Evolutionary conservation across 2,888 invertebrate genomes (phyloP).

Genomic region (Apodemia zela): DNA sequence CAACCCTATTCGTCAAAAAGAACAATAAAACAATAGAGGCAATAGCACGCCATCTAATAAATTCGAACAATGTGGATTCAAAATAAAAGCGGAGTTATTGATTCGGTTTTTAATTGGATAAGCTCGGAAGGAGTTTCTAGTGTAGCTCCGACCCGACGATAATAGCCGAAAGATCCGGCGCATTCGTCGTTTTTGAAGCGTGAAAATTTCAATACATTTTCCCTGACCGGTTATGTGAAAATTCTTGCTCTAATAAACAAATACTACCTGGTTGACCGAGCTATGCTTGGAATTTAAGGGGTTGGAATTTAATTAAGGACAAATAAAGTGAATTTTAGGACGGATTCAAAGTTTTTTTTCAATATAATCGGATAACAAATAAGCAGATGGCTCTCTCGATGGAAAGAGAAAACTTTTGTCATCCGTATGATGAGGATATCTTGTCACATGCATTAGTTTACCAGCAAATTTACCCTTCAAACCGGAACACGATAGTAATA

Average conservation of each 20-base stretch:
- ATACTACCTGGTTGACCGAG: constrained; percentile 7
- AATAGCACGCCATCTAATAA: neutral
- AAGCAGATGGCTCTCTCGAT: too few relatives aligned
- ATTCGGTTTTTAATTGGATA: constrained; percentile 10
- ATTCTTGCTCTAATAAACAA: constrained; percentile 20
- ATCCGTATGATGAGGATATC: too few relatives aligned
- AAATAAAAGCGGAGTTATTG: neutral
- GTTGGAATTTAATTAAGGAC: neutral
- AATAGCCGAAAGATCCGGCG: constrained; percentile 17
- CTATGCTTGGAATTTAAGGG: neutral
- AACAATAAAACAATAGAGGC: constrained; percentile 7
- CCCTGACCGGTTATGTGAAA: constrained; percentile 21
- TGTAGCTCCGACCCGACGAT: constrained; percentile 16
- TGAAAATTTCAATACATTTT: constrained; percentile 27
- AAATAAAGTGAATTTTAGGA: neutral
- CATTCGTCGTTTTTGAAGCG: constrained; percentile 24
- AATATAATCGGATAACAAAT: too few relatives aligned
- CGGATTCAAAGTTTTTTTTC: too few relatives aligned
- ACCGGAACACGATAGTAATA: too few relatives aligned
- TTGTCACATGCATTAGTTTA: too few relatives aligned
- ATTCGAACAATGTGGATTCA: neutral
- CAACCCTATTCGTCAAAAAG: neutral
- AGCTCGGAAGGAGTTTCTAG: constrained; percentile 15
- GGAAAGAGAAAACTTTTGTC: too few relatives aligned
- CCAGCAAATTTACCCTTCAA: too few relatives aligned